These are phyloP conservation scores for Tenthredo scrophulariae DNA, from an alignment of 2,888 invertebrate genomes.

Conservation along the genomic window DNA sequence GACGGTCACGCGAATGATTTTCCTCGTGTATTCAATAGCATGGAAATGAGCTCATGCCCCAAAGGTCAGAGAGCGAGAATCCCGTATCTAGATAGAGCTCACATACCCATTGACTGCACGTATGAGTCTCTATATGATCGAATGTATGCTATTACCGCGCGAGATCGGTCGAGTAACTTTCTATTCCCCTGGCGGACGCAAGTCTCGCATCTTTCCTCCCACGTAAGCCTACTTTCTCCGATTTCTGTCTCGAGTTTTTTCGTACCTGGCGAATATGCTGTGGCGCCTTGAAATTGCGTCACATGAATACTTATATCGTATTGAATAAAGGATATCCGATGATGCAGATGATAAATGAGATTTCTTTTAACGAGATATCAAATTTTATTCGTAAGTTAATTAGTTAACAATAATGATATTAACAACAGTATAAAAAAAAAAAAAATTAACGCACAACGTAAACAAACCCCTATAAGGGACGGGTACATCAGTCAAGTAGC, in stretches of 20 bases:
- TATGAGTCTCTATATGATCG: slow-evolving; percentile 61
- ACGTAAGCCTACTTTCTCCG: slow-evolving; percentile 66
- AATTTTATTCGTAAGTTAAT: slow-evolving; percentile 74
- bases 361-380: slow-evolving; percentile 71
- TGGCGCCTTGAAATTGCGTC: slow-evolving; percentile 40
- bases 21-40: background rate
- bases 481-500: slow-evolving; percentile 70
- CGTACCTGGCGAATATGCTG: slow-evolving; percentile 45
- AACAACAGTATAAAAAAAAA: slow-evolving; percentile 68
- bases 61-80: slow-evolving; percentile 6
- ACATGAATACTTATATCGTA: background rate
- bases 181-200: slow-evolving; percentile 64
- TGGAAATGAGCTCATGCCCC: background rate
- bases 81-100: background rate
- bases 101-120: background rate
- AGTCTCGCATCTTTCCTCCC: slow-evolving; percentile 61
- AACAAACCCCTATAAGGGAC: slow-evolving; percentile 54
- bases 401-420: slow-evolving; percentile 74
- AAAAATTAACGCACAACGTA: slow-evolving; percentile 53
- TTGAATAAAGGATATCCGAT: background rate
- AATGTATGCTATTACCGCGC: slow-evolving; percentile 18
- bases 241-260: slow-evolving; percentile 51
- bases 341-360: background rate
- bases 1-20: background rate
- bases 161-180: slow-evolving; percentile 60